A percentile compares a stretch with the other conserved stretches of the same genome.
Conservation (phyloP, 2,113 vertebrate species). For the Engraulis encrasicolus region DNA sequence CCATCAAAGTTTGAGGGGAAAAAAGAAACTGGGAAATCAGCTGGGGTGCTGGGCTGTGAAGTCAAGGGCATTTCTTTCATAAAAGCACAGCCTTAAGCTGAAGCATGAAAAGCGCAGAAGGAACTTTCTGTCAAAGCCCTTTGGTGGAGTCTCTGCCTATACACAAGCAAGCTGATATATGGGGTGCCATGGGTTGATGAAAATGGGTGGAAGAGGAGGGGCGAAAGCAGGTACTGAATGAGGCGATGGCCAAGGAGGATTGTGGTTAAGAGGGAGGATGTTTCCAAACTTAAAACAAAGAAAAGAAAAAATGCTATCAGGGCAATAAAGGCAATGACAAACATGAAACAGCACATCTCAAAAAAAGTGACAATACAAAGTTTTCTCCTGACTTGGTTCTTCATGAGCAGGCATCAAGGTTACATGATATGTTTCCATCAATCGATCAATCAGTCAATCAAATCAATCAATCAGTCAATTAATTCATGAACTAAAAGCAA, state of each 20-base stretch:
- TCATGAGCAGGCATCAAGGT: conserved; percentile 60
- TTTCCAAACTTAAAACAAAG: conserved; percentile 50
- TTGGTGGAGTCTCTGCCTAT: not conserved
- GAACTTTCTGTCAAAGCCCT: not conserved
- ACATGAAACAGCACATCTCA: not conserved
- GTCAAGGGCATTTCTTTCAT: conserved; percentile 43
- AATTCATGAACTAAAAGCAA: conserved; percentile 39
- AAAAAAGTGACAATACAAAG: conserved; percentile 35
- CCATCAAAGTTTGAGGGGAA: conserved; percentile 5
- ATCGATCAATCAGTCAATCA: conserved; percentile 61
- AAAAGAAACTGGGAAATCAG: conserved; percentile 38
- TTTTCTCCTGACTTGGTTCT: conserved; percentile 57
- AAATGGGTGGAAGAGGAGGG: not conserved
- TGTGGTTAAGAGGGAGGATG: conserved; percentile 31
- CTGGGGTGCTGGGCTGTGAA: conserved; percentile 45
- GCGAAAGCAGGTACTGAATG: not conserved
- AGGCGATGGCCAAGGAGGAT: not conserved
- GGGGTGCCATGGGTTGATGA: not conserved
- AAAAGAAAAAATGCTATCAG: conserved; percentile 35
- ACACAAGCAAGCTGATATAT: not conserved
- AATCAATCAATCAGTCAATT: conserved; percentile 57
- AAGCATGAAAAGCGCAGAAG: conserved; percentile 38
- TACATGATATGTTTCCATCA: conserved; percentile 65
- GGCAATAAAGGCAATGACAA: conserved; percentile 43
- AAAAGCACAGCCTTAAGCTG: conserved; percentile 44